These are phyloP conservation scores for Bufotes viridis DNA, from an alignment of 2,797 vertebrate genomes.

Conservation along the genomic window DNA sequence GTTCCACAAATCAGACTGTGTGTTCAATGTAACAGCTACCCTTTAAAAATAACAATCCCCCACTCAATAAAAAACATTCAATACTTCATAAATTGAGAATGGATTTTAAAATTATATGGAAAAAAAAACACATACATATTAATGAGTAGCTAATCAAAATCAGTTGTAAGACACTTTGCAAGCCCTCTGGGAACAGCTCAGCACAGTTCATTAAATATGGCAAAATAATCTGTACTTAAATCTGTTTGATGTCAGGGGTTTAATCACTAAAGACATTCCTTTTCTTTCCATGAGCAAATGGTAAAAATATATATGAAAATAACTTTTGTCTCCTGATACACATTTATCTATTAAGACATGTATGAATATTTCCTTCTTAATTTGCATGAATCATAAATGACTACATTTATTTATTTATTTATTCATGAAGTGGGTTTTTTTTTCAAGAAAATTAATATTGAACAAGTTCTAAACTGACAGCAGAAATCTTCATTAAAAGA, in stretches of 20 bases:
- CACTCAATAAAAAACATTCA: slow-evolving; percentile 44
- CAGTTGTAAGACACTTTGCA: slow-evolving; percentile 65
- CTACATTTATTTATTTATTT: slow-evolving; percentile 61
- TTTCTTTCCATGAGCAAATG: slow-evolving; percentile 57
- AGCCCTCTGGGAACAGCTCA: slow-evolving; percentile 65
- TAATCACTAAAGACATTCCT: slow-evolving; percentile 64
- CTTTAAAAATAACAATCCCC: slow-evolving; percentile 42
- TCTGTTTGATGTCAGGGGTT: slow-evolving; percentile 66
- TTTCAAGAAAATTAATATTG: slow-evolving; percentile 51
- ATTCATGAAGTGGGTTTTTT: slow-evolving; percentile 44
- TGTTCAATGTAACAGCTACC: too few species aligned
- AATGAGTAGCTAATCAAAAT: slow-evolving; percentile 68
- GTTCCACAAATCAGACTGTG: too few species aligned
- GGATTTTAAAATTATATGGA: slow-evolving; percentile 55
- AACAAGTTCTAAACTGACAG: slow-evolving; percentile 39
- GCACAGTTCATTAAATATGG: slow-evolving; percentile 65
- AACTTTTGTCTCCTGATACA: slow-evolving; percentile 58
- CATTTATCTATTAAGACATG: slow-evolving; percentile 62
- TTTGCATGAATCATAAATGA: slow-evolving; percentile 45
- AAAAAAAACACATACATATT: slow-evolving; percentile 63
- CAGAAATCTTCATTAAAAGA: slow-evolving; percentile 41
- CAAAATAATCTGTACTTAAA: slow-evolving; percentile 65
- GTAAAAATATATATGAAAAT: slow-evolving; percentile 52
- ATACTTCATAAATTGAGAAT: slow-evolving; percentile 55
- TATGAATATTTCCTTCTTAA: slow-evolving; percentile 50